Conservation (phyloP, 1,140 invertebrate genomes). For the Bombyx mandarina region DNA sequence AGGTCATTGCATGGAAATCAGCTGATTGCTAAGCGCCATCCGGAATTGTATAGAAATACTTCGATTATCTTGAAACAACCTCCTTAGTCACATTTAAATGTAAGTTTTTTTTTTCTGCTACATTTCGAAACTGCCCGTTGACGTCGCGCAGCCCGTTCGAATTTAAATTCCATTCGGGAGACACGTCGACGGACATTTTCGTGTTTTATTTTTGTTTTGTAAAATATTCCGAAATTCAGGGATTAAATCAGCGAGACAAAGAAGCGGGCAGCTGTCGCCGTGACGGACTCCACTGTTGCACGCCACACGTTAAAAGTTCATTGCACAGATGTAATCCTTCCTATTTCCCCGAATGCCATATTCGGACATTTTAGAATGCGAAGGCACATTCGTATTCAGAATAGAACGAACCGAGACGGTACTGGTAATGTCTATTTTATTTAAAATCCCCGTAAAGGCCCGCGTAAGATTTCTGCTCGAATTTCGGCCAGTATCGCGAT, state of each 20-base stretch:
- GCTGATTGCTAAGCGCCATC: constrained; percentile 56
- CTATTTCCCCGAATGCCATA: constrained; percentile 23
- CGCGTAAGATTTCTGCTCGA: constrained; percentile 35
- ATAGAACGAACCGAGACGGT: no score
- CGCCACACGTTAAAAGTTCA: constrained; percentile 39
- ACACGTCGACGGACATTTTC: not conserved
- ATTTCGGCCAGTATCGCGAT: constrained; percentile 67
- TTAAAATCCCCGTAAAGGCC: not conserved
- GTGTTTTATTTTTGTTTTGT: constrained; percentile 1
- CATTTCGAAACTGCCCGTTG: constrained; percentile 6
- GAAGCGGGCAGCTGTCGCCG: constrained; percentile 22
- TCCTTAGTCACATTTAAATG: constrained; percentile 18
- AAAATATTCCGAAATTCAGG: not conserved
- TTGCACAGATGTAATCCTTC: constrained; percentile 39
- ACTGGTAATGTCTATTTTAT: not conserved
- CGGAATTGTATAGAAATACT: constrained; percentile 47
- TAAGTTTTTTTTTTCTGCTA: constrained; percentile 32
- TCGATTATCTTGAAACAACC: constrained; percentile 19
- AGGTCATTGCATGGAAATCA: constrained; percentile 63
- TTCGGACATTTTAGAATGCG: constrained; percentile 12
- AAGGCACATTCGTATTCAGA: no score
- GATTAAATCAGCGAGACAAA: constrained; percentile 19
- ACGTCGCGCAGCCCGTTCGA: constrained; percentile 5
- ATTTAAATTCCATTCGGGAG: constrained; percentile 4
- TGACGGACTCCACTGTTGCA: constrained; percentile 26